Base-by-base conservation (phyloP, 2,797 vertebrate genomes). In the Cuculus canorus region DNA sequence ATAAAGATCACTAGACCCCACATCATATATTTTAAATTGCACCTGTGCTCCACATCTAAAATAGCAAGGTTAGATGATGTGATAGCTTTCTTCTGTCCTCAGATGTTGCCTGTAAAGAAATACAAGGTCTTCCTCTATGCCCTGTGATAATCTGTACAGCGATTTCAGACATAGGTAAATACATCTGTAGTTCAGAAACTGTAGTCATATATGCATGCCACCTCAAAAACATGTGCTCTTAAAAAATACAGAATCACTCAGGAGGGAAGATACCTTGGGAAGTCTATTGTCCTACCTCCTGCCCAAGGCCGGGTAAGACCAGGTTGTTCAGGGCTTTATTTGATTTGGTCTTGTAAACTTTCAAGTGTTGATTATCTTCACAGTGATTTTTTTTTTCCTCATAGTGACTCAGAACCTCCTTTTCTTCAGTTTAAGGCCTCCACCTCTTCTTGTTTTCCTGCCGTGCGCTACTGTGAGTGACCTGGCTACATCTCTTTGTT, bases 1-100 rank as follows among this genome's bases (percentile, higher is more conserved):
- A 70, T 76, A 82, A 90, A 86, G 78, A 80, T 79, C 70, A 60
- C 32, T 82, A 84, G 43, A 5, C 21, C 16, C 92, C 33, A 47
- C 64, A 86, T 90, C 14, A 54, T 43, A 54, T 85, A 87, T 89
- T 93, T 94, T 68, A 80, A 91, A 73, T 80, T 93, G 90, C 92
- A 93, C 71, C 75, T 86, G 77, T 92, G 90, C 50, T 82, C 32
- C 57, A 53, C 7, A 5, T 50, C 45, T 64, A 43, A 94, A 82
- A 87, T 43, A 79, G 76, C 37, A 85, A 84, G 63, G 0, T 13
- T 35, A 66, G 75, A 63, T 69, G 35, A 59, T 63, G 24, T 21
- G 60, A 66, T 50, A 93, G 32, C 37, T 84, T 80, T 56, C 60
- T 87, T 82, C 83, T 91, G 68, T 73, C 71, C 78, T 88, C 61